A percentile compares a stretch with the other conserved stretches of the same genome.
These are phyloP conservation scores for Drosophila triauraria DNA, from an alignment of 1,140 invertebrate species.

Conservation along the genomic window DNA sequence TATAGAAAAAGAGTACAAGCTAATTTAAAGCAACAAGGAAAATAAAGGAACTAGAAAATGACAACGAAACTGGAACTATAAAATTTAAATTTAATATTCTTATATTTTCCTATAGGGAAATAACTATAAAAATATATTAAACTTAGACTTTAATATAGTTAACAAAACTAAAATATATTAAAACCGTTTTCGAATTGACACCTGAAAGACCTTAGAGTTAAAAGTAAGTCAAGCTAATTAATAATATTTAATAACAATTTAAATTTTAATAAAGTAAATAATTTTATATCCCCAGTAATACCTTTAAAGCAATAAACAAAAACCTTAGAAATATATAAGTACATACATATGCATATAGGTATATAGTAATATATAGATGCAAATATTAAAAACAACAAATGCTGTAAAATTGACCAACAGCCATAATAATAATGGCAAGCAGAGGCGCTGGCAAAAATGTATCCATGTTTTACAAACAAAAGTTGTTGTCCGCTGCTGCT, in stretches of 20 bases:
- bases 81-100: too few species aligned
- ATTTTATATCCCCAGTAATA: too few species aligned
- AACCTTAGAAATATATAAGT: too few species aligned
- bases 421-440: slow-evolving; percentile 28
- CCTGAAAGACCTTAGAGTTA: neutral
- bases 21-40: neutral
- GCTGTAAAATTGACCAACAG: slow-evolving; percentile 36
- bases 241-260: neutral
- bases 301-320: neutral
- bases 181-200: too few species aligned
- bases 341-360: neutral
- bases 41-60: neutral
- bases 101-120: too few species aligned
- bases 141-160: too few species aligned
- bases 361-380: slow-evolving; percentile 1
- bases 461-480: slow-evolving; percentile 50
- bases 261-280: too few species aligned
- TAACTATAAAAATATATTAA: too few species aligned
- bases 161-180: too few species aligned
- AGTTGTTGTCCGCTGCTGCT: slow-evolving; percentile 42
- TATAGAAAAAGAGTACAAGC: neutral
- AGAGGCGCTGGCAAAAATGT: slow-evolving; percentile 37
- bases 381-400: slow-evolving; percentile 53
- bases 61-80: neutral
- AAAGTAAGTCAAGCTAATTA: neutral